phyloP scores from a whole-genome alignment of 2,888 invertebrate species.

The Drosophila anomalata region DNA sequence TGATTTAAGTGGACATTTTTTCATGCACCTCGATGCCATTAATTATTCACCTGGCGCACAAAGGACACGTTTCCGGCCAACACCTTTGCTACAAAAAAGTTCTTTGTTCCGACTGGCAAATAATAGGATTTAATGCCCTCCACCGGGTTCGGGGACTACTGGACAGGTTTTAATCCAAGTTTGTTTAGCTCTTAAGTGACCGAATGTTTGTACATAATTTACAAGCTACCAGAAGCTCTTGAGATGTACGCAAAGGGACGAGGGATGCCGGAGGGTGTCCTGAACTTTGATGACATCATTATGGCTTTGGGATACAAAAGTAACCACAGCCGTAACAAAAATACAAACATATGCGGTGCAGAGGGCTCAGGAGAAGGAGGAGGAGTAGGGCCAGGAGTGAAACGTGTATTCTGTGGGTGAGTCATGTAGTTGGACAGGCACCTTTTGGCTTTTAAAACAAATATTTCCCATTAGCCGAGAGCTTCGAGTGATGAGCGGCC shows the following conservation, averaged over 20 bases:
- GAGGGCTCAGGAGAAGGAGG: not conserved
- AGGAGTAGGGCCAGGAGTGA: not conserved
- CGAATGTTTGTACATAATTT: conserved; percentile 68
- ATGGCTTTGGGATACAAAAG: conserved; percentile 74
- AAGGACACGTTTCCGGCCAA: conserved; percentile 45
- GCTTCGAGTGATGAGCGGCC: conserved; percentile 54
- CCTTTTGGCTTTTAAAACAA: conserved; percentile 77
- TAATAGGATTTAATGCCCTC: conserved; percentile 70
- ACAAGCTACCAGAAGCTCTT: conserved; percentile 61
- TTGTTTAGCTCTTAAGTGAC: conserved; percentile 39
- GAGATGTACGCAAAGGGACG: conserved; percentile 23
- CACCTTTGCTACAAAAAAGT: conserved; percentile 54
- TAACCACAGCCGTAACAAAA: conserved; percentile 59
- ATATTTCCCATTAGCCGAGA: conserved; percentile 76
- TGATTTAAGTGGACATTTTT: conserved; percentile 31
- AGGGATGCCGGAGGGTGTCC: conserved; percentile 13
- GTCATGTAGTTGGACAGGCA: conserved; percentile 52
- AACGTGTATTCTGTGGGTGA: conserved; percentile 50
- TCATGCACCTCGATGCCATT: conserved; percentile 39
- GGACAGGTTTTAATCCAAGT: conserved; percentile 63
- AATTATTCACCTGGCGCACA: conserved; percentile 69
- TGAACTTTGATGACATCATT: conserved; percentile 74
- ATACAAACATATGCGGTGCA: not conserved
- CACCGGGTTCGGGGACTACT: conserved; percentile 11
- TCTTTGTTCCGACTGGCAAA: conserved; percentile 36